Evolutionary conservation across 1,140 invertebrate genomes (phyloP), one percentile per base, ranked within the genome.

Genomic region (Sarcophaga bullata): DNA sequence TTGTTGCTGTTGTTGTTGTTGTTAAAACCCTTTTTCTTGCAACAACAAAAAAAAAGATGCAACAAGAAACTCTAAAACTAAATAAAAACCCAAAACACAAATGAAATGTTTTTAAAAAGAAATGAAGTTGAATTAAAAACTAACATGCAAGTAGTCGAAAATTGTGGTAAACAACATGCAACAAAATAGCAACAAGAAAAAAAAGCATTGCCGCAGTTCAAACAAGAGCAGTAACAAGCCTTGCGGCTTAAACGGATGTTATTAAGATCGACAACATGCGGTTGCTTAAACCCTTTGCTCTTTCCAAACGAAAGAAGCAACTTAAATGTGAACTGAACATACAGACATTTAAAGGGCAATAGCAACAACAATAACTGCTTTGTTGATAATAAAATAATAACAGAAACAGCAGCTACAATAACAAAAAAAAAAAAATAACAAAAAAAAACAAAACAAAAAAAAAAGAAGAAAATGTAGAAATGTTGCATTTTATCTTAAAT

Each of bases 241-340:
- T 9, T 78, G 75, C 13, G 75, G 75, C 75, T 78, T 78, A 78
- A 78, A 50, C 75, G 75, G 75, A 78, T 78, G 75, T 78, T 78
- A 78, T 78, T 78, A 78, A 50, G 75, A 78, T 78, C 75, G 75
- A 78, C 75, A 52, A 50, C 75, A 78, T 50, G 75, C 75, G 75
- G 75, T 50, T 78, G n/a, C 46, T 37, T 2, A 37, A 37, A 37
- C 25, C 25, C 4, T 37, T 37, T 37, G 25, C 25, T 37, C 25
- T 37, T 37, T 4, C 25, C 25, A 37, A 37, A 37, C 25, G 25
- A 1, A 37, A 37, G 25, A 37, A 37, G 25, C 25, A 37, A 37
- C 25, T 2, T 2, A 37, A 37, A 37, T 37, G 25, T 37, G 4
- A 37, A 37, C 25, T 37, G 25, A n/a, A n/a, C 25, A 37, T 37